Evolutionary conservation across 2,113 vertebrate genomes (phyloP).

Genomic region (Brachirus orientalis): DNA sequence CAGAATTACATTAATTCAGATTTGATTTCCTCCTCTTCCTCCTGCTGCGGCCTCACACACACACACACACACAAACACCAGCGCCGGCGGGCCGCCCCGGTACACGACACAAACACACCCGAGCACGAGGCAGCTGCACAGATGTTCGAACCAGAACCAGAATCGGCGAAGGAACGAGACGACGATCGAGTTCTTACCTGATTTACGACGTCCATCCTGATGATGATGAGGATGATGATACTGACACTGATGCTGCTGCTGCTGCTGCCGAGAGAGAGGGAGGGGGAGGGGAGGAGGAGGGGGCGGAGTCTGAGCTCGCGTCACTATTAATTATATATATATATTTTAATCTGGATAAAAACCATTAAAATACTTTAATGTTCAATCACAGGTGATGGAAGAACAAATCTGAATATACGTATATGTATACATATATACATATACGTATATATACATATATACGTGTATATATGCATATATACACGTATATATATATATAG

Average conservation of each 20-base stretch:
- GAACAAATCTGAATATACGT: too few relatives aligned
- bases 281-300: too few relatives aligned
- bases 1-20: not conserved
- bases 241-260: too few relatives aligned
- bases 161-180: not conserved
- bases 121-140: not conserved
- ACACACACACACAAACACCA: not conserved
- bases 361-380: too few relatives aligned
- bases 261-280: not conserved
- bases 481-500: too few relatives aligned
- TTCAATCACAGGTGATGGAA: too few relatives aligned
- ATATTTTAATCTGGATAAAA: too few relatives aligned
- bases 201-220: constrained; percentile 75
- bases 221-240: not conserved
- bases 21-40: too few relatives aligned
- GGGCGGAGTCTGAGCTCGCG: not conserved
- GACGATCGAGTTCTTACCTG: constrained; percentile 51
- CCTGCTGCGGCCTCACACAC: constrained; percentile 15
- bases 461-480: too few relatives aligned
- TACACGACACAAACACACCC: constrained; percentile 2
- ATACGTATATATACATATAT: too few relatives aligned
- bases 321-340: not conserved
- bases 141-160: not conserved
- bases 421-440: too few relatives aligned
- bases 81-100: not conserved